Percentiles rank a stretch among this genome's conserved stretches.
Conservation (phyloP, 2,797 vertebrate species). For the Alexandromys oeconomus region DNA sequence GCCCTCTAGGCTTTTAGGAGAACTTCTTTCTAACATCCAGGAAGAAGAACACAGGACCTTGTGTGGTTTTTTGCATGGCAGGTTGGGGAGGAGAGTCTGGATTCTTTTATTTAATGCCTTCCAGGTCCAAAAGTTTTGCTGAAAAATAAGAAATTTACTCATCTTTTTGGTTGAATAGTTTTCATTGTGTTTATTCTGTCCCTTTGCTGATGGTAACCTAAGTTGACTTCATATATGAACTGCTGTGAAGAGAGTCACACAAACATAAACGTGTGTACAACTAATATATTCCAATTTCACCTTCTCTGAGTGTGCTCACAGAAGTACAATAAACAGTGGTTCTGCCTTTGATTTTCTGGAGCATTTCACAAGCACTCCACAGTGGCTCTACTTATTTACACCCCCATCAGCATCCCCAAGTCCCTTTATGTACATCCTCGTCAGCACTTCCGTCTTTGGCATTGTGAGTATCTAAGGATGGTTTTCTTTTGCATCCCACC, state of each 20-base stretch:
- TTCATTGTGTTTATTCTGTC: neutral
- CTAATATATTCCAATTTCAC: neutral
- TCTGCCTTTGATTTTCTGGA: neutral
- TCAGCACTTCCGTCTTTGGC: neutral
- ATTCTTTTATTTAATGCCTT: neutral
- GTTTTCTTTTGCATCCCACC: neutral
- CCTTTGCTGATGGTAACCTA: neutral
- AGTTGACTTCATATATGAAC: neutral
- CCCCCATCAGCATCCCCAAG: neutral
- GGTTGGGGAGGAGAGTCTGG: neutral
- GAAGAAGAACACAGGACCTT: neutral
- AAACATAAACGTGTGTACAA: too few relatives aligned
- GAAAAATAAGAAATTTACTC: neutral
- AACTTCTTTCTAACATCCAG: neutral
- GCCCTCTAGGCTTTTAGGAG: neutral
- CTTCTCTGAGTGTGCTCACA: neutral
- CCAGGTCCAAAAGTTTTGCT: neutral
- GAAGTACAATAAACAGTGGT: too few relatives aligned
- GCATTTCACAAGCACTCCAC: neutral
- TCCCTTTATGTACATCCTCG: neutral
- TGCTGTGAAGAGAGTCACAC: neutral
- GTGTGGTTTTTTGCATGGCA: neutral
- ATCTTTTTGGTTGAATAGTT: neutral
- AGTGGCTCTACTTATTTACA: neutral
- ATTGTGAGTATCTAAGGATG: neutral